Conservation (phyloP, 2,113 vertebrate genomes). For the Salvelinus alpinus region DNA sequence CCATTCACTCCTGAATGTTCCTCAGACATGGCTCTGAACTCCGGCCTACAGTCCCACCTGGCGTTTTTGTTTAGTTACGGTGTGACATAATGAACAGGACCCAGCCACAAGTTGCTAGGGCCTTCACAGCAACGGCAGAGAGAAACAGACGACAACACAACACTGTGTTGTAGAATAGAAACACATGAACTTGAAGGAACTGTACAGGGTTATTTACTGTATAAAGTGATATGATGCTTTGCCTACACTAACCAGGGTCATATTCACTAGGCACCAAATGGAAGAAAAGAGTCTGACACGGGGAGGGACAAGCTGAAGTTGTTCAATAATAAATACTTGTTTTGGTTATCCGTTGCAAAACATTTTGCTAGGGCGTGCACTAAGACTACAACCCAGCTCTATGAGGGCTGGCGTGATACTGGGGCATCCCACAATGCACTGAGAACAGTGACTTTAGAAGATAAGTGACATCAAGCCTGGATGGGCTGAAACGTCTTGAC, state of each 20-base stretch:
- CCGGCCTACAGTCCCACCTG: constrained; percentile 35
- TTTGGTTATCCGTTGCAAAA: background rate
- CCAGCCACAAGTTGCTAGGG: background rate
- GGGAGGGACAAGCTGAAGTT: no score
- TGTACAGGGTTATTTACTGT: constrained; percentile 53
- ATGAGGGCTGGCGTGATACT: constrained; percentile 7
- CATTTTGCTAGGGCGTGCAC: background rate
- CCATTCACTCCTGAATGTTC: constrained; percentile 32
- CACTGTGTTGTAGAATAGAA: no score
- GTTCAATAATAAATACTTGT: no score
- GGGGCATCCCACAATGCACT: constrained; percentile 26
- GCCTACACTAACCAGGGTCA: no score
- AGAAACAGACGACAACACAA: no score
- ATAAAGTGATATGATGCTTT: constrained; percentile 25
- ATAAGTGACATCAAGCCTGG: background rate
- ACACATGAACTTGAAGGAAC: constrained; percentile 21
- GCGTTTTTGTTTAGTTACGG: no score
- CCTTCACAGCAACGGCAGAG: background rate
- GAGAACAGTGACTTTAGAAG: background rate
- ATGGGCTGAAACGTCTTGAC: constrained; percentile 10
- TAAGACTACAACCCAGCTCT: constrained; percentile 17
- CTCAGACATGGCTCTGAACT: constrained; percentile 49
- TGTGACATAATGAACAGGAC: constrained; percentile 28
- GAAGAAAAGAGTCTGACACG: no score
- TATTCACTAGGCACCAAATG: no score